A percentile compares a stretch with the other conserved stretches of the same genome.
Conservation (phyloP, 1,140 invertebrate genomes). For the Drosophila saltans region DNA sequence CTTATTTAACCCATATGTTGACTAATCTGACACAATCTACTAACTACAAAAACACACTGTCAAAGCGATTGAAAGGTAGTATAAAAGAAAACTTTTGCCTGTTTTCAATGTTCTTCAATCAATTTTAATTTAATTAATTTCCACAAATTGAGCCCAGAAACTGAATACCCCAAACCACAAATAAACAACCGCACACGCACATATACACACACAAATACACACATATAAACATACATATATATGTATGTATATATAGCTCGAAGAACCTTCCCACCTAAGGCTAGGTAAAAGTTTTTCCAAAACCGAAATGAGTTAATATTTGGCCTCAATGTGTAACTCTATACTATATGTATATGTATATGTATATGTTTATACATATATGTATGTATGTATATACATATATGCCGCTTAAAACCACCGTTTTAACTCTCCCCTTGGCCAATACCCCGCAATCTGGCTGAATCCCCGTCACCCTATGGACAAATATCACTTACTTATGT, state of each 20-base stretch:
- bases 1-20: background rate
- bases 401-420: conserved; percentile 16
- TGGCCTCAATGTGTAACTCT: conserved; percentile 55
- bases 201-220: conserved; percentile 23
- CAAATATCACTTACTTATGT: conserved; percentile 78
- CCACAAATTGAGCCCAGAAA: conserved; percentile 34
- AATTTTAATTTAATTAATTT: conserved; percentile 79
- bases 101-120: conserved; percentile 60
- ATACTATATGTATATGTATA: conserved; percentile 8
- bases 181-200: conserved; percentile 26
- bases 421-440: background rate
- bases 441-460: background rate
- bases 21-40: conserved; percentile 2
- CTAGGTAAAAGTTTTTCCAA: conserved; percentile 61
- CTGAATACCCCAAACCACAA: conserved; percentile 23
- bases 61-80: background rate
- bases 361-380: conserved; percentile 5
- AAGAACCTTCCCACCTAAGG: conserved; percentile 31
- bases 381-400: conserved; percentile 7
- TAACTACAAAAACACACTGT: background rate
- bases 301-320: conserved; percentile 79
- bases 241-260: conserved; percentile 1
- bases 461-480: conserved; percentile 33
- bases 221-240: conserved; percentile 19
- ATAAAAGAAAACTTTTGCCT: conserved; percentile 23